These are phyloP conservation scores for Lithophane semibrunnea DNA, from an alignment of 2,888 invertebrate genomes.

Conservation along the genomic window DNA sequence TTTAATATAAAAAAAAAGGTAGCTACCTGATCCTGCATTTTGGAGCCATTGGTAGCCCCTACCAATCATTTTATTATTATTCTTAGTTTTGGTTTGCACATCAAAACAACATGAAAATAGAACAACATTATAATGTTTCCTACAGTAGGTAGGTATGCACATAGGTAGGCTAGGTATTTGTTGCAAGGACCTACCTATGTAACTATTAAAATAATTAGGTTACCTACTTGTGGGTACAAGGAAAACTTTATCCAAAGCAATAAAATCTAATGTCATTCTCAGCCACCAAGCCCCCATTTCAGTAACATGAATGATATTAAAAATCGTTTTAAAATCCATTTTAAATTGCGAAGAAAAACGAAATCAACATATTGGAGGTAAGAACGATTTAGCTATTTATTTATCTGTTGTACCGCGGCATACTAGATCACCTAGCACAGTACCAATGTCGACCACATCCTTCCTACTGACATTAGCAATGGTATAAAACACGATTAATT, in stretches of 20 bases:
- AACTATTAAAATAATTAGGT: background rate
- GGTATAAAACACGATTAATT: conserved; percentile 12
- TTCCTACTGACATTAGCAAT: conserved; percentile 12
- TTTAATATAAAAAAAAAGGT: background rate
- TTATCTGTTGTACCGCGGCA: conserved; percentile 26
- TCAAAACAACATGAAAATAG: background rate
- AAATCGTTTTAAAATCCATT: conserved; percentile 38
- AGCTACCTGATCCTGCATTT: background rate
- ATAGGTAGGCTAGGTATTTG: background rate
- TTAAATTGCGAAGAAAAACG: conserved; percentile 43
- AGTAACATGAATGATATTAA: conserved; percentile 37
- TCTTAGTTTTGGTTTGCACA: background rate
- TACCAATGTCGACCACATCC: conserved; percentile 55
- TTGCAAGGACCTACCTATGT: background rate
- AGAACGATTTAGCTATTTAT: conserved; percentile 11
- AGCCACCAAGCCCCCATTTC: background rate
- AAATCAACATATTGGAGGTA: conserved; percentile 60
- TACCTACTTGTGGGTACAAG: conserved; percentile 22
- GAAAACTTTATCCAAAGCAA: background rate
- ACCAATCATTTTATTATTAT: background rate
- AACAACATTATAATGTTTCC: background rate
- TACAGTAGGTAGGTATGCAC: background rate
- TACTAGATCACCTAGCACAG: conserved; percentile 37
- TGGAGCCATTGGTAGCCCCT: background rate
- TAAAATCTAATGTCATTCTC: conserved; percentile 22